Evolutionary conservation across 2,113 vertebrate genomes (phyloP).

Genomic region (Hemiscyllium ocellatum): DNA sequence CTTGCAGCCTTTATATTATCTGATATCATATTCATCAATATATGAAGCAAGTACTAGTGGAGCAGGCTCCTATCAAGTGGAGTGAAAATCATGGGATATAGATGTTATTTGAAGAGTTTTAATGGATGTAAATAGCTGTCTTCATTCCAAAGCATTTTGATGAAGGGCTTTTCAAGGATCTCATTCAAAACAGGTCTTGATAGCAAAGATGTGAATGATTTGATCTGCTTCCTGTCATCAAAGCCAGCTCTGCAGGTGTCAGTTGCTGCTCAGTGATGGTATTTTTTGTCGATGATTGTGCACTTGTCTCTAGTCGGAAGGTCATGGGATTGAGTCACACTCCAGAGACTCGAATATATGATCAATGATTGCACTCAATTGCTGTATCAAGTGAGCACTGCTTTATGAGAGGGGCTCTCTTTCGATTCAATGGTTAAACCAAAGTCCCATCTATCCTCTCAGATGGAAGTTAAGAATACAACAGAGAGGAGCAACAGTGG

Average conservation of each 20-base stretch:
- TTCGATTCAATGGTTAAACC: background rate
- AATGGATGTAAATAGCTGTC: background rate
- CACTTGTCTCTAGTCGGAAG: background rate
- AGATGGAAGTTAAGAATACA: background rate
- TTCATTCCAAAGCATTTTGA: background rate
- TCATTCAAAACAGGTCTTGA: background rate
- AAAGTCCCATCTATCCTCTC: background rate
- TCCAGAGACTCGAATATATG: background rate
- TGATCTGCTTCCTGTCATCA: background rate
- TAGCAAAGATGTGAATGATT: background rate
- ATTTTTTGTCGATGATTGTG: background rate
- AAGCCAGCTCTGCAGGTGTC: background rate
- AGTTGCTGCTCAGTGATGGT: background rate
- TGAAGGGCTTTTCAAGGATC: background rate
- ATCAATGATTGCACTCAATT: background rate
- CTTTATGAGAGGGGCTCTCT: background rate
- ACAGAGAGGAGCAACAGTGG: no score
- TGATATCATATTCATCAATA: background rate
- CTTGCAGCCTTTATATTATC: background rate
- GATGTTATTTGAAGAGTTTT: background rate
- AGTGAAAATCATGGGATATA: background rate
- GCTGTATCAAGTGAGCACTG: background rate
- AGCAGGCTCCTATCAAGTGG: background rate
- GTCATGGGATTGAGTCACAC: background rate
- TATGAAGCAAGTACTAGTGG: background rate